These are phyloP conservation scores for Okamejei kenojei DNA, from an alignment of 2,797 vertebrate species.

Conservation along the genomic window DNA sequence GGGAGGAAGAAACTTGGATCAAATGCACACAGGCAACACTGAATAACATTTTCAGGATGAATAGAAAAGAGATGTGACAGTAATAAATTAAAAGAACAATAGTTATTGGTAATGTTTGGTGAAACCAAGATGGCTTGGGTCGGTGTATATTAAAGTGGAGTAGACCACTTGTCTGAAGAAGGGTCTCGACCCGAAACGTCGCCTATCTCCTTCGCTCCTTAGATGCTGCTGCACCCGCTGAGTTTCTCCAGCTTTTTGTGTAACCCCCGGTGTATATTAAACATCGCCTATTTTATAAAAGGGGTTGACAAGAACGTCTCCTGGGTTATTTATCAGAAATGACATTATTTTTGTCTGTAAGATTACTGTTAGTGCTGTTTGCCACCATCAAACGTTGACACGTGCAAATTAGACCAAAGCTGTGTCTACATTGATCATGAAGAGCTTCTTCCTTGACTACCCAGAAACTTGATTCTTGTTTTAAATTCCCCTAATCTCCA, in stretches of 20 bases:
- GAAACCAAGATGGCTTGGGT: not conserved
- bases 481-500: not conserved
- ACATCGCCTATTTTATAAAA: not conserved
- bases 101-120: not conserved
- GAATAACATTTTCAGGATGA: slow-evolving; percentile 16
- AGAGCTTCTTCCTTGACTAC: not conserved
- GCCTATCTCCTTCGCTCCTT: no score
- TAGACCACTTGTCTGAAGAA: no score
- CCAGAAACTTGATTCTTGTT: not conserved
- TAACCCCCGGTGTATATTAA: no score
- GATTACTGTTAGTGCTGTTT: not conserved
- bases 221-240: no score
- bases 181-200: no score
- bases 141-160: not conserved
- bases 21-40: slow-evolving; percentile 5
- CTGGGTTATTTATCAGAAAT: not conserved
- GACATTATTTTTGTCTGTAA: not conserved
- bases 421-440: not conserved
- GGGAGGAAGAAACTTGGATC: slow-evolving; percentile 13
- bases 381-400: not conserved
- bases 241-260: no score
- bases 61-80: not conserved
- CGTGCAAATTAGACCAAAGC: not conserved
- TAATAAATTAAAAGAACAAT: not conserved
- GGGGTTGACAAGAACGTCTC: not conserved